phyloP scores from a whole-genome alignment of 2,113 vertebrate species.

The Pseudopipra pipra region DNA sequence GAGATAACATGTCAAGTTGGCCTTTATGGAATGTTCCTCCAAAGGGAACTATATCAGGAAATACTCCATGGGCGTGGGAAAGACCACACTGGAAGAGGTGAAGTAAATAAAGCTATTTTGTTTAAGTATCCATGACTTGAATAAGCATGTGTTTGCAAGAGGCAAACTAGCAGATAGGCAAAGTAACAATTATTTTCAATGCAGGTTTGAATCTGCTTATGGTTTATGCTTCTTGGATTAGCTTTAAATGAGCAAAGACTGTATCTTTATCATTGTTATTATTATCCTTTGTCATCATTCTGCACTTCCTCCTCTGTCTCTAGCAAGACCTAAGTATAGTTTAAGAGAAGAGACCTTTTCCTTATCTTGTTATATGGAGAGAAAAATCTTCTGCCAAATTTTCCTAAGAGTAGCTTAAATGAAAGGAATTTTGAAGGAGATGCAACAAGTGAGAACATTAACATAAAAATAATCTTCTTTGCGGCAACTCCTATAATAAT shows the following conservation, averaged over 20 bases:
- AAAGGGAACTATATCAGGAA: background rate
- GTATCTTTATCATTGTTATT: background rate
- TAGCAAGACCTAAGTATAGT: background rate
- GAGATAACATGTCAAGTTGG: background rate
- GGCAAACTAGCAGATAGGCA: background rate
- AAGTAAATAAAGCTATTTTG: background rate
- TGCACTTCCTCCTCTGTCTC: background rate
- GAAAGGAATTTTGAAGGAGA: background rate
- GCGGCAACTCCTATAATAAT: background rate
- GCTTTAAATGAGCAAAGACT: background rate
- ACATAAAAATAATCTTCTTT: background rate
- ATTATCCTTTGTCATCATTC: background rate
- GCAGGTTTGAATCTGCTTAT: conserved; percentile 10
- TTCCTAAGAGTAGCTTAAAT: background rate
- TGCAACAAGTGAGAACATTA: background rate
- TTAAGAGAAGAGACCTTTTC: background rate
- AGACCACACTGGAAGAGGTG: background rate
- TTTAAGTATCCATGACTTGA: background rate
- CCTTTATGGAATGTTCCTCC: background rate
- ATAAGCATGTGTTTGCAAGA: background rate
- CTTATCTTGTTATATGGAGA: background rate
- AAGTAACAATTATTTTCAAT: background rate
- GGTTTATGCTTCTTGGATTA: background rate
- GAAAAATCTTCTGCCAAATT: background rate
- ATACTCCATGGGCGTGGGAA: background rate